phyloP scores from a whole-genome alignment of 2,797 vertebrate genomes.

The Amblyopsis hoosieri region DNA sequence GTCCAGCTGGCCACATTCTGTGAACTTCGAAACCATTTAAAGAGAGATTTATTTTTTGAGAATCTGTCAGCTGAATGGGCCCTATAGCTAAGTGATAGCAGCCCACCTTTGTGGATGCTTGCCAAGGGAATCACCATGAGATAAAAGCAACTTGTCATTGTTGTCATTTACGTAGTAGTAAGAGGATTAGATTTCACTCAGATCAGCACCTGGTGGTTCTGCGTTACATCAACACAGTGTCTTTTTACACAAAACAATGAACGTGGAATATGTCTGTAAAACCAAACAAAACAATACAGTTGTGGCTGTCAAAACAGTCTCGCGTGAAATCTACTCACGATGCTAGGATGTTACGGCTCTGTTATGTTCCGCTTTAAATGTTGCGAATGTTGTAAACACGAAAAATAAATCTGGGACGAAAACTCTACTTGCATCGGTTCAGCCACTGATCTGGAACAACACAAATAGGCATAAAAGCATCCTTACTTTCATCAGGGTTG shows the following conservation, averaged over 20 bases:
- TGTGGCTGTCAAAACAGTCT: too few species aligned
- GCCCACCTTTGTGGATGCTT: neutral
- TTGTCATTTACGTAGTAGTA: neutral
- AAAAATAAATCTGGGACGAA: too few species aligned
- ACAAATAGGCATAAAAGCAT: neutral
- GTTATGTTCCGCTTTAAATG: too few species aligned
- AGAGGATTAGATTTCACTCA: constrained; percentile 6
- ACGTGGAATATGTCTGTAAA: neutral
- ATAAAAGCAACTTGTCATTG: neutral
- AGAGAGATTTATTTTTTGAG: neutral
- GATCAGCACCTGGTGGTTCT: neutral
- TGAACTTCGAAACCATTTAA: neutral
- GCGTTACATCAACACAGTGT: neutral
- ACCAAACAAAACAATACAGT: too few species aligned
- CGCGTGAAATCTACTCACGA: too few species aligned
- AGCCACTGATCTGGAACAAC: too few species aligned
- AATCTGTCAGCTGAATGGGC: neutral
- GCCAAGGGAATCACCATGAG: neutral
- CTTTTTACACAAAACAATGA: neutral
- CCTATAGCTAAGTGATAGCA: neutral
- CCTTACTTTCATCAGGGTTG: constrained; percentile 94
- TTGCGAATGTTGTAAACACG: too few species aligned
- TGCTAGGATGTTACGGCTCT: too few species aligned
- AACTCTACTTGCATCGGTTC: too few species aligned
- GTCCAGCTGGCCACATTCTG: neutral